phyloP scores from a whole-genome alignment of 2,888 invertebrate species.

The Tanytarsus gracilentus region DNA sequence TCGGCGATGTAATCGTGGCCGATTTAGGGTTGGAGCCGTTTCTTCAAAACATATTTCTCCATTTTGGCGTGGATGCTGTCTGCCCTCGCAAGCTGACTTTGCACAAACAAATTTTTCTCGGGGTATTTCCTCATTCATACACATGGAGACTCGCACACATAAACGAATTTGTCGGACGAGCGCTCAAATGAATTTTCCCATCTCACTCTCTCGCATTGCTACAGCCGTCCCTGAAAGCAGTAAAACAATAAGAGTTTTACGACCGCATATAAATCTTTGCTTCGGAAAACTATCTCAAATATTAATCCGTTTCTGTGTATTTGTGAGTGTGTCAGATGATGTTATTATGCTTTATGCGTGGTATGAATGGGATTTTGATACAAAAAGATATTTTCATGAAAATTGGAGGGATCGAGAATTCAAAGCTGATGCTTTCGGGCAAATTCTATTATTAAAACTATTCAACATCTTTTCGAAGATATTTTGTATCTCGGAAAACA shows the following conservation, averaged over 20 bases:
- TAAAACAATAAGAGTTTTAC: slow-evolving; percentile 14
- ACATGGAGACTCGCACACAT: no score
- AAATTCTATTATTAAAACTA: not conserved
- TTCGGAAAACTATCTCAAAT: not conserved
- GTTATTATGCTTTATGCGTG: not conserved
- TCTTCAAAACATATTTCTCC: not conserved
- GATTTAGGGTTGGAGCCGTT: not conserved
- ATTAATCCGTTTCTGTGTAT: not conserved
- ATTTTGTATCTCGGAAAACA: no score
- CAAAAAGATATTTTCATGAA: not conserved
- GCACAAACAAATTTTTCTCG: no score
- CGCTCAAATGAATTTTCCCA: no score
- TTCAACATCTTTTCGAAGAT: not conserved
- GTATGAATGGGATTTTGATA: slow-evolving; percentile 4
- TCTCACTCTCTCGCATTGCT: no score
- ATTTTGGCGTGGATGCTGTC: no score
- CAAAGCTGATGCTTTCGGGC: not conserved
- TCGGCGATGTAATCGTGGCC: not conserved
- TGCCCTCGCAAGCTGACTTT: no score
- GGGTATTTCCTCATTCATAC: no score
- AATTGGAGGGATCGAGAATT: not conserved
- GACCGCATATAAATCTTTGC: not conserved
- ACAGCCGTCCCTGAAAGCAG: not conserved
- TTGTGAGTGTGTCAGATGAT: not conserved
- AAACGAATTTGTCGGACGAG: no score